Base-by-base conservation (phyloP, 1,140 invertebrate species). In the Drosophila leontia region DNA sequence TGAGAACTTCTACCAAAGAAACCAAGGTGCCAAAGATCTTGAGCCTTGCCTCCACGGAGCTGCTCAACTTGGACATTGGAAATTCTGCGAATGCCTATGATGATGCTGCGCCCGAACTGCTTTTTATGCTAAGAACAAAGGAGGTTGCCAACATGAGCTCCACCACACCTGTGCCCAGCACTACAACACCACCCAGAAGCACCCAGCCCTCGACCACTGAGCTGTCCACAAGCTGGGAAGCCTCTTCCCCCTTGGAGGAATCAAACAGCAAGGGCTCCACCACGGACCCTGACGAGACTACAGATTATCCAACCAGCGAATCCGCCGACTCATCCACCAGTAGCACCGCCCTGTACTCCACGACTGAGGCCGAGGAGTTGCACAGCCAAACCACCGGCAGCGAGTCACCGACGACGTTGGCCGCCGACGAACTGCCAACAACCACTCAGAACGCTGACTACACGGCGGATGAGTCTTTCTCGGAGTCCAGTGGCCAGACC, bases 361-460 rank as follows among this genome's bases (percentile, higher is more conserved):
- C 70, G 11, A 72, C 67, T 7, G 45, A 51, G 23, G 12, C 55
- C 11, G 45, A 44, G 39, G 67, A 51, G 23, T 7, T 37, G 13
- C 42, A 50, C 11, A 72, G 70, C 17, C 53, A 72, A 59, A 59
- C 69, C 55, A 59, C 53, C 2, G 68, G 51, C 26, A 55, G 35
- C 17, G 69, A 58, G n/a, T 26, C 35, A 12, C 19, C 53, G 7
- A 57, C 59, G 17, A 70, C 64, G 2, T 41, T 17, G 32, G 41
- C 65, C 3, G 15, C 56, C 26, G 26, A 37, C 5, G 44, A 63
- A 19, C 13, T 62, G 26, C 8, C 32, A 9, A 48, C 42, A 12
- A 51, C 51, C 7, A 55, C 58, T 0, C 37, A 39, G 13, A 88
- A 41, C 26, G 17, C 47, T 17, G 84, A 84, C 61, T 86, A 86